phyloP scores from a whole-genome alignment of 1,140 invertebrate species.

The Drosophila albomicans region DNA sequence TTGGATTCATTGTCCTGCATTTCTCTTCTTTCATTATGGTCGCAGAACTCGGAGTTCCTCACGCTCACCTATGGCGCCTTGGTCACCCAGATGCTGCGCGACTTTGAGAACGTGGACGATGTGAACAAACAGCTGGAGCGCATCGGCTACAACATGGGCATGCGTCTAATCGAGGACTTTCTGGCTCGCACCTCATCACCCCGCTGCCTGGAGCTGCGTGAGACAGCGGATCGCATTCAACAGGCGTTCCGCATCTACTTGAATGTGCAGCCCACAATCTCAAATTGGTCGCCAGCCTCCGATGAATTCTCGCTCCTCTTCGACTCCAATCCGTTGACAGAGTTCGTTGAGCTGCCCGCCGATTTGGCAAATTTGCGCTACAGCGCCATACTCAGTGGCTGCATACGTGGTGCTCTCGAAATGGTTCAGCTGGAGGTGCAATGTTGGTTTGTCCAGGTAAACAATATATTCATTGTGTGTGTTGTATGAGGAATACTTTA shows the following conservation, averaged over 20 bases:
- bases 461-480: conserved; percentile 19
- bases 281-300: conserved; percentile 96
- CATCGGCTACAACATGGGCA: conserved; percentile 99
- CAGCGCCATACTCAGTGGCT: conserved; percentile 97
- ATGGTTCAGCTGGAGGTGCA: conserved; percentile 96
- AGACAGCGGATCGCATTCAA: conserved; percentile 98
- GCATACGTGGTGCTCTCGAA: conserved; percentile 97
- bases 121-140: conserved; percentile 97
- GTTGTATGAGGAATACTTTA: conserved; percentile 44
- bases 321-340: conserved; percentile 98
- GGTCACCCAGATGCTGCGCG: conserved; percentile 98
- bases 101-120: conserved; percentile 98
- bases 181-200: conserved; percentile 95
- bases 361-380: conserved; percentile 95
- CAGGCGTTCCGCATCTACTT: conserved; percentile 93
- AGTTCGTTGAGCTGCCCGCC: conserved; percentile 99
- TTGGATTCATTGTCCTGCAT: not conserved
- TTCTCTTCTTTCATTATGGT: not conserved
- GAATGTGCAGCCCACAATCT: conserved; percentile 94
- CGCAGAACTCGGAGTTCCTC: conserved; percentile 98
- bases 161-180: conserved; percentile 98
- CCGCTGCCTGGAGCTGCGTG: conserved; percentile 97
- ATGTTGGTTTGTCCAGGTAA: conserved; percentile 91
- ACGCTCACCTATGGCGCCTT: conserved; percentile 99
- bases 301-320: conserved; percentile 99